A percentile compares a stretch with the other conserved stretches of the same genome.
These are phyloP conservation scores for Meteorus sp. DNA, from an alignment of 1,140 invertebrate genomes.

Conservation along the genomic window DNA sequence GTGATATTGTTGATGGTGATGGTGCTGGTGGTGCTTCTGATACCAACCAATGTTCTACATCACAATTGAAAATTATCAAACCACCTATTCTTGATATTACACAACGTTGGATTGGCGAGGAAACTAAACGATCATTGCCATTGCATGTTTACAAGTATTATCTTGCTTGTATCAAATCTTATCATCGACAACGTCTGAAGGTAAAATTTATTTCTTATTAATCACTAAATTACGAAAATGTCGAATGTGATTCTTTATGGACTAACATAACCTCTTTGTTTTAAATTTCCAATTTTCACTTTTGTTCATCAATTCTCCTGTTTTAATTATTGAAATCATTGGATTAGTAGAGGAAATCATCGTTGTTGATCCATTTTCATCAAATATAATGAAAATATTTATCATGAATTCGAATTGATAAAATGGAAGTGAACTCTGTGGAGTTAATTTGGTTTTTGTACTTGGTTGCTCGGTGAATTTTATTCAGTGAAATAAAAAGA, in stretches of 20 bases:
- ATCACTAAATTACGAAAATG: not conserved
- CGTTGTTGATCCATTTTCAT: too few relatives aligned
- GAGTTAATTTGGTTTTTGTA: too few relatives aligned
- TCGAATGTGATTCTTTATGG: not conserved
- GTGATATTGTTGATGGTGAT: not conserved
- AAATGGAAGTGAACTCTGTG: too few relatives aligned
- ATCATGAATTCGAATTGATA: too few relatives aligned
- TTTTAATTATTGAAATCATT: too few relatives aligned
- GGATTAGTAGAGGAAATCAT: too few relatives aligned
- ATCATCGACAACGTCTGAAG: slow-evolving; percentile 62
- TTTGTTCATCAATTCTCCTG: too few relatives aligned
- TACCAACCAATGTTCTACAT: not conserved
- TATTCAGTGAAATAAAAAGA: too few relatives aligned
- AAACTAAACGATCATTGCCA: slow-evolving; percentile 66
- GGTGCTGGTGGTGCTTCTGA: not conserved
- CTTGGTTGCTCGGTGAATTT: too few relatives aligned
- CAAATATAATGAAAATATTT: too few relatives aligned
- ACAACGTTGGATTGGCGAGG: slow-evolving; percentile 69
- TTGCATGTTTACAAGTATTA: slow-evolving; percentile 73
- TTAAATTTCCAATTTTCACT: too few relatives aligned
- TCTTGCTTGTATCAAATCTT: slow-evolving; percentile 61
- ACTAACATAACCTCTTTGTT: too few relatives aligned
- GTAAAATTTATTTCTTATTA: slow-evolving; percentile 59
- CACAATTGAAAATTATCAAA: slow-evolving; percentile 24
- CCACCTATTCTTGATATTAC: slow-evolving; percentile 41